These are phyloP conservation scores for Oreochromis niloticus DNA, from an alignment of 2,113 vertebrate genomes.

Conservation along the genomic window DNA sequence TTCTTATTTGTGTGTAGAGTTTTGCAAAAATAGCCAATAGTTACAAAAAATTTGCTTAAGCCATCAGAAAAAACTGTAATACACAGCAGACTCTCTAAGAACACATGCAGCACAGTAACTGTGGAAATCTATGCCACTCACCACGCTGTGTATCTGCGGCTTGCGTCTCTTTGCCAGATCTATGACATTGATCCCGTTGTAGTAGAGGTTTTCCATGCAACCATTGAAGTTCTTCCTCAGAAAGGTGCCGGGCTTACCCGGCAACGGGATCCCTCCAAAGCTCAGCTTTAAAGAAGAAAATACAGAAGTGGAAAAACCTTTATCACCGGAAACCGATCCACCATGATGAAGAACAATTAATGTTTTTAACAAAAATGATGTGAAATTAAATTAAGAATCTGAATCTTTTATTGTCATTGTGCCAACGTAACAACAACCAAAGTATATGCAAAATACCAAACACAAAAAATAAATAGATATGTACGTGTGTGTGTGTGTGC, in stretches of 20 bases:
- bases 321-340: neutral
- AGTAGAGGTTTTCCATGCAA: conserved; percentile 97
- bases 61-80: too few species aligned
- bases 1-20: too few species aligned
- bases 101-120: neutral
- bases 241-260: conserved; percentile 96
- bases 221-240: conserved; percentile 95
- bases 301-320: neutral
- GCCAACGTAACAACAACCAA: neutral
- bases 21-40: too few species aligned
- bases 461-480: neutral
- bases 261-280: conserved; percentile 95
- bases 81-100: neutral
- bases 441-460: neutral
- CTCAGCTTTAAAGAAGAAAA: conserved; percentile 81
- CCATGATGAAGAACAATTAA: neutral
- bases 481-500: neutral
- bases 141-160: conserved; percentile 97
- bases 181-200: conserved; percentile 94
- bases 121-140: conserved; percentile 59
- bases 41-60: too few species aligned
- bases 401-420: neutral
- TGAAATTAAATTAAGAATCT: neutral
- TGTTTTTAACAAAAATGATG: neutral
- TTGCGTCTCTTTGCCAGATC: conserved; percentile 95